Evolutionary conservation across 2,113 vertebrate genomes (phyloP), one percentile per base, ranked within the genome.

Genomic region (Tiliqua scincoides): DNA sequence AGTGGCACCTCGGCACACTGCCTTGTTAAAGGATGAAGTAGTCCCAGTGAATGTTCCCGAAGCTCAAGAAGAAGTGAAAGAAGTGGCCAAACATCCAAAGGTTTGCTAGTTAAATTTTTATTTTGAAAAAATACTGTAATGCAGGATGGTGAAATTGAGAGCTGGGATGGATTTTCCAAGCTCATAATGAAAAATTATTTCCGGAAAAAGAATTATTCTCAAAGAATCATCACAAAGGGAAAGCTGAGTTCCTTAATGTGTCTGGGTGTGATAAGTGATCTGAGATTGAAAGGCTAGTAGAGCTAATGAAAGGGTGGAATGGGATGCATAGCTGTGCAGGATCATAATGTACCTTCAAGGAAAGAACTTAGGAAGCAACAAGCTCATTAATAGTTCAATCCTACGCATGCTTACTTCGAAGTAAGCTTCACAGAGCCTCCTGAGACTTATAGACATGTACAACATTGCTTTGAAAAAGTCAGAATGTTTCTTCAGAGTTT

Each of bases 1-100:
- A 0, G 95, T 99, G 84, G 98, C 99, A 73, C 98, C 99, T 48
- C 96, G 99, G 17, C 98, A 96, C 84, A 97, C 98, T 2, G 98
- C 99, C 17, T 95, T 99, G 86, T 95, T 98, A 90, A 96, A 97
- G 95, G 97, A 97, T 76, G 97, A 98, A 76, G 97, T 96, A 59
- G 91, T 99, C 65, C 97, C 97, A 3, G 98, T 99, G 87, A 96
- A 95, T 2, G 32, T 99, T 85, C 94, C 97, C 27, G 98, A 97
- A 82, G 98, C 98, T 57, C 92, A 91, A 84, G 98, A 98, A 93
- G 97, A 98, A 84, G 96, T 97, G 97, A 99, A 98, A 84, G 98
- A 99, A 95, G 97, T 97, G 15, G 97, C 98, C 92, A 99, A 97
- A 88, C 99, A 99, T 92, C 99, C 99, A 2, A 99, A 99, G 98